A percentile compares a stretch with the other conserved stretches of the same genome.
Evolutionary conservation across 23 tunicate genomes (phyloP).

Genomic region (Styela clava): DNA sequence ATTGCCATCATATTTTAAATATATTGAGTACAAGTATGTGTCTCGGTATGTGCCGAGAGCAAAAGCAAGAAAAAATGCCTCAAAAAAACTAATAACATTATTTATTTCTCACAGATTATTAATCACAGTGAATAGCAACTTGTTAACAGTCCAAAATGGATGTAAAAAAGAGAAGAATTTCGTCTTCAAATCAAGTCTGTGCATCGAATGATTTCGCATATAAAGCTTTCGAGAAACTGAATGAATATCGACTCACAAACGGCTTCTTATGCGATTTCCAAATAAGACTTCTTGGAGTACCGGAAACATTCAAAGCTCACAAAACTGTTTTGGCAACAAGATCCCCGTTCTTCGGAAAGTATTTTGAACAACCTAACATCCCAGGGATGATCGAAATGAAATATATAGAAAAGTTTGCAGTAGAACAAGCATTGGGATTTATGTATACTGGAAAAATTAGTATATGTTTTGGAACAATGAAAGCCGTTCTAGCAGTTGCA

Average conservation of each 20-base stretch:
- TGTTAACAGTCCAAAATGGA: too few relatives aligned
- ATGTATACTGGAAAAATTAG: not conserved
- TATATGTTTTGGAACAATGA: not conserved
- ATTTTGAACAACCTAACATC: not conserved
- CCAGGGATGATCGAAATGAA: not conserved
- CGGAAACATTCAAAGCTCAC: not conserved
- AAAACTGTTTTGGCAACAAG: not conserved
- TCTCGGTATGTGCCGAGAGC: too few relatives aligned
- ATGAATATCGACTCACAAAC: conserved; percentile 1
- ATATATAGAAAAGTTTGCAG: not conserved
- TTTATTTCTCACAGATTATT: too few relatives aligned
- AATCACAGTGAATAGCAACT: too few relatives aligned
- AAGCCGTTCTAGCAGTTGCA: not conserved
- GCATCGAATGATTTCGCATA: not conserved
- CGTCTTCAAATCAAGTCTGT: not conserved
- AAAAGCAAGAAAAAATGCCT: too few relatives aligned
- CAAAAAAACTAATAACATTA: too few relatives aligned
- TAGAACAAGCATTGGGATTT: not conserved
- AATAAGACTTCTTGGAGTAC: not conserved
- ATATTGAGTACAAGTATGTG: too few relatives aligned
- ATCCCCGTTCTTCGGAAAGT: not conserved
- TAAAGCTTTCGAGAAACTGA: conserved; percentile 14
- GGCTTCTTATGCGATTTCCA: conserved; percentile 6
- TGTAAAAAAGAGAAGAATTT: not conserved
- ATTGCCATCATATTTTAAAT: too few relatives aligned